phyloP scores from a whole-genome alignment of 1,140 invertebrate species.

The Apis laboriosa region DNA sequence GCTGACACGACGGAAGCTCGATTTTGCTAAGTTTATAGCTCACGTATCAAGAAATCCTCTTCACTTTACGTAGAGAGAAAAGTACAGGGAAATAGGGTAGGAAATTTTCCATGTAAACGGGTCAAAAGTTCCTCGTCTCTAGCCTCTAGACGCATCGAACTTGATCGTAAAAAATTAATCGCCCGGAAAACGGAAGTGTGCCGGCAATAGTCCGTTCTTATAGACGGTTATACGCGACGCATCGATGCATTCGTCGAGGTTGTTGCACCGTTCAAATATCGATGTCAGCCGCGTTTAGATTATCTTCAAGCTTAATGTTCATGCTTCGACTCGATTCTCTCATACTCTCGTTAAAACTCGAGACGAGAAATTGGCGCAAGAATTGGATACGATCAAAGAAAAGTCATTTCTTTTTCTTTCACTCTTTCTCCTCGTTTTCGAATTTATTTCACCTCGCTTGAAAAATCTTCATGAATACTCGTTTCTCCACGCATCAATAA shows the following conservation, averaged over 20 bases:
- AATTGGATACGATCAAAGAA: too few relatives aligned
- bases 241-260: slow-evolving; percentile 25
- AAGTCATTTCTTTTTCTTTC: not conserved
- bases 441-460: not conserved
- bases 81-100: not conserved
- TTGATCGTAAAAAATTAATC: slow-evolving; percentile 51
- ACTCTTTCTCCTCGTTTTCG: not conserved
- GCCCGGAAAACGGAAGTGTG: slow-evolving; percentile 43
- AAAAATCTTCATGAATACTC: not conserved
- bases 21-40: not conserved
- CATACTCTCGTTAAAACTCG: not conserved
- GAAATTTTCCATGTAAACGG: slow-evolving; percentile 25
- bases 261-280: slow-evolving; percentile 27
- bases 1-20: not conserved
- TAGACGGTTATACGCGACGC: slow-evolving; percentile 16
- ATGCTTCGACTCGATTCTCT: not conserved
- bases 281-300: not conserved
- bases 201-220: slow-evolving; percentile 22
- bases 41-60: not conserved
- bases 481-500: not conserved
- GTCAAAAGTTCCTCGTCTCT: slow-evolving; percentile 36
- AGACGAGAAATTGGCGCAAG: not conserved
- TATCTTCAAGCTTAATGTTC: not conserved
- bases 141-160: slow-evolving; percentile 29
- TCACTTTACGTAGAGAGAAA: too few relatives aligned